Conservation (phyloP, 37 sponge, comb jelly and placozoan species). For the Hormiphora californensis region DNA sequence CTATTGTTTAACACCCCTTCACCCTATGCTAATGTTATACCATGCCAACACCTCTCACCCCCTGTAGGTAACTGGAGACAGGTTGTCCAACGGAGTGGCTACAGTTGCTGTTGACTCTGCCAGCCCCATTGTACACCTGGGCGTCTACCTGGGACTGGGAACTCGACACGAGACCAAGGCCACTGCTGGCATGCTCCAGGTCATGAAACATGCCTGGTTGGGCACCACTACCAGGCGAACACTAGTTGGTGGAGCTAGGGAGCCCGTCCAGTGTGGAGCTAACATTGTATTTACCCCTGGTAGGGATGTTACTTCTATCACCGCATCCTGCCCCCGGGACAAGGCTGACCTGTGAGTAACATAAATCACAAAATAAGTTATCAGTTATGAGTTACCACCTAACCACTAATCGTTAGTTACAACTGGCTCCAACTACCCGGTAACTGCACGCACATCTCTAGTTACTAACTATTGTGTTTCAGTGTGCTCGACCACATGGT, state of each 20-base stretch:
- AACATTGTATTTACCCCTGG: neutral
- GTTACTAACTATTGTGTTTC: too few relatives aligned
- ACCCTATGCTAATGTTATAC: too few relatives aligned
- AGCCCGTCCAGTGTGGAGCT: slow-evolving; percentile 46
- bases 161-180: slow-evolving; percentile 1
- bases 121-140: slow-evolving; percentile 26
- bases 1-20: too few relatives aligned
- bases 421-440: too few relatives aligned
- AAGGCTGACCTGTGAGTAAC: slow-evolving; percentile 44
- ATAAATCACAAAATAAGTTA: too few relatives aligned
- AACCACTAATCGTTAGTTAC: too few relatives aligned
- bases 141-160: slow-evolving; percentile 45
- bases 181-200: neutral
- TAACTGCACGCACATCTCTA: too few relatives aligned
- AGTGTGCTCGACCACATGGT: slow-evolving; percentile 49
- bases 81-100: slow-evolving; percentile 36
- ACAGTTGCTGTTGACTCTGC: slow-evolving; percentile 15
- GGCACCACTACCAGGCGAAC: slow-evolving; percentile 26
- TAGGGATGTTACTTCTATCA: neutral
- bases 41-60: too few relatives aligned
- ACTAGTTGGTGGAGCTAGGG: slow-evolving; percentile 31
- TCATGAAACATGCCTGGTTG: slow-evolving; percentile 37
- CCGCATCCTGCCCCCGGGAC: slow-evolving; percentile 41
- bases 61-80: neutral
- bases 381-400: too few relatives aligned